Conservation (phyloP, 2,113 vertebrate genomes). For the Scomber scombrus region DNA sequence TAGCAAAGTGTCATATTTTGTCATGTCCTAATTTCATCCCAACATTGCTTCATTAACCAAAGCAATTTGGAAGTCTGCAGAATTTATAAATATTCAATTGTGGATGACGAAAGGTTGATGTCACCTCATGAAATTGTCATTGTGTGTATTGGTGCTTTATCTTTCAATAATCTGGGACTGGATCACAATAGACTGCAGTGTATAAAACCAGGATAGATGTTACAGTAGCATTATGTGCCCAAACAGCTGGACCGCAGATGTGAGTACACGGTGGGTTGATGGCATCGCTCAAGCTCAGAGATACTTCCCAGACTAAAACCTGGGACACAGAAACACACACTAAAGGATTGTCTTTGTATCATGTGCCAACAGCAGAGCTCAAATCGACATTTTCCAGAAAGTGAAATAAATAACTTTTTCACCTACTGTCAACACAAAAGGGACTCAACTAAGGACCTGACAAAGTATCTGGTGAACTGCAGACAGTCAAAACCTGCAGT, state of each 20-base stretch:
- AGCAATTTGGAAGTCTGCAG: background rate
- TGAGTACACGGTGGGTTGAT: slow-evolving; percentile 1
- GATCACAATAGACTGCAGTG: background rate
- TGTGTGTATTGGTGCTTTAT: background rate
- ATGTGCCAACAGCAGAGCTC: background rate
- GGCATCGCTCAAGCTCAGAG: background rate
- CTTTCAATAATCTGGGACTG: too few species aligned
- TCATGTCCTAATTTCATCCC: background rate
- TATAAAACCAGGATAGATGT: slow-evolving; percentile 5
- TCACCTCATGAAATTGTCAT: background rate
- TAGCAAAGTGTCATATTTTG: background rate
- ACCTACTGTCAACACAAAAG: background rate
- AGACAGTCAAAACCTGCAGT: background rate
- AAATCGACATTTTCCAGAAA: background rate
- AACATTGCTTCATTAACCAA: background rate
- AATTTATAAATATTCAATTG: background rate
- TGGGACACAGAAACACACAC: background rate
- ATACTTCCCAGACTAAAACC: background rate
- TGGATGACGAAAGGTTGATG: background rate
- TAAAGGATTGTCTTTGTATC: background rate
- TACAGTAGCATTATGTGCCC: background rate
- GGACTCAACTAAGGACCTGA: background rate
- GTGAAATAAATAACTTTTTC: background rate
- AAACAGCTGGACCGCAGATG: slow-evolving; percentile 56
- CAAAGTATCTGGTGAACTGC: too few species aligned